Evolutionary conservation across 1,140 invertebrate genomes (phyloP).

Genomic region (Drosophila ohnishii): DNA sequence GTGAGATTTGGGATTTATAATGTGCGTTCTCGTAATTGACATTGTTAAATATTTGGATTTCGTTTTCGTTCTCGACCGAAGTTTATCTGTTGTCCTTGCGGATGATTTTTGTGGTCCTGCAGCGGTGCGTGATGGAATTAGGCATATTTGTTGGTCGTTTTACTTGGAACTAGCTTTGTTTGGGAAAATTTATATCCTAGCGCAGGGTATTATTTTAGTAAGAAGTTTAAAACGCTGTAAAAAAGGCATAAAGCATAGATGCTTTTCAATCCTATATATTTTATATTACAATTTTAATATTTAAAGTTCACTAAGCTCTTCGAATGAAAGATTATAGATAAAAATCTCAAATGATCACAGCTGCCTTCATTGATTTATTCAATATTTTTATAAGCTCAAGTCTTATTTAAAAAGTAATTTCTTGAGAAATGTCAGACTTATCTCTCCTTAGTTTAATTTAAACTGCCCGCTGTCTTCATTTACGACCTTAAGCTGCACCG

Average conservation of each 20-base stretch:
- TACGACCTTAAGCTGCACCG: neutral
- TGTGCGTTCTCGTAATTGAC: slow-evolving; percentile 81
- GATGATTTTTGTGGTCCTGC: slow-evolving; percentile 20
- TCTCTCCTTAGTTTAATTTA: slow-evolving; percentile 14
- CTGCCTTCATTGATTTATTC: neutral
- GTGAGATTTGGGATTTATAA: slow-evolving; percentile 82
- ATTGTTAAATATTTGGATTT: slow-evolving; percentile 81
- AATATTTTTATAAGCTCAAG: neutral
- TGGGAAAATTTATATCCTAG: neutral
- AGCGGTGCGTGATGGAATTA: slow-evolving; percentile 31
- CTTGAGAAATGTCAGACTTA: neutral
- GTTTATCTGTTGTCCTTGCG: slow-evolving; percentile 49
- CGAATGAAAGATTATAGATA: neutral
- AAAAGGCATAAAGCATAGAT: too few relatives aligned
- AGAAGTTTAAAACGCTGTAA: too few relatives aligned
- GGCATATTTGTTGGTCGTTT: slow-evolving; percentile 1
- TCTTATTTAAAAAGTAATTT: neutral
- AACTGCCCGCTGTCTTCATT: slow-evolving; percentile 9
- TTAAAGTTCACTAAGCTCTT: neutral
- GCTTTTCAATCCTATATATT: too few relatives aligned
- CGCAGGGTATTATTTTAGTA: too few relatives aligned
- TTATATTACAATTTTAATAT: neutral
- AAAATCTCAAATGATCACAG: too few relatives aligned
- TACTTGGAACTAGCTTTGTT: neutral
- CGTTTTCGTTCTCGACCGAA: slow-evolving; percentile 34